Evolutionary conservation across 2,113 vertebrate genomes (phyloP).

Genomic region (Cyanoliseus patagonus): DNA sequence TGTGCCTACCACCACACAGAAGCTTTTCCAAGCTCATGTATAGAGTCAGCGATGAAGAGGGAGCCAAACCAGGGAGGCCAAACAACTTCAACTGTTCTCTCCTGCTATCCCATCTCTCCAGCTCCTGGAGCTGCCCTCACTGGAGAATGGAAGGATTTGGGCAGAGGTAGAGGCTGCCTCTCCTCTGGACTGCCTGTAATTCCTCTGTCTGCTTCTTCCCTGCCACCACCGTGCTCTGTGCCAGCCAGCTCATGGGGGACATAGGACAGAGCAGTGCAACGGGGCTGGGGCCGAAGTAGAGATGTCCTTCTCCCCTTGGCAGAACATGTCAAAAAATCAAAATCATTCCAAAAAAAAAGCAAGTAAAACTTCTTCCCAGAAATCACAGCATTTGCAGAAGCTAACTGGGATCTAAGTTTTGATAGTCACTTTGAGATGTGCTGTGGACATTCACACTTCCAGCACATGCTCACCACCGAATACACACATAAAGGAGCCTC

Average conservation of each 20-base stretch:
- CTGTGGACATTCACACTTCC: not conserved
- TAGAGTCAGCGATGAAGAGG: not conserved
- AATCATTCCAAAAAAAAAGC: not conserved
- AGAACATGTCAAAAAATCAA: not conserved
- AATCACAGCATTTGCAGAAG: not conserved
- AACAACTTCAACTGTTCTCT: not conserved
- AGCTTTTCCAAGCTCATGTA: not conserved
- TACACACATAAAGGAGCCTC: not conserved
- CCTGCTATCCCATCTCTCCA: not conserved
- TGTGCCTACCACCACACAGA: not conserved
- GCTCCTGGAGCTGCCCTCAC: not conserved
- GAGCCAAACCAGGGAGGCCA: not conserved
- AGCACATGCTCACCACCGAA: not conserved
- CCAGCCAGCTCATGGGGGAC: not conserved
- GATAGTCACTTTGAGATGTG: not conserved
- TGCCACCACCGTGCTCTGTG: fast-evolving
- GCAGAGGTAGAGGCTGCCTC: not conserved
- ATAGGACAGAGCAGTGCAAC: not conserved
- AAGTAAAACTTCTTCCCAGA: not conserved
- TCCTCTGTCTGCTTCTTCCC: not conserved
- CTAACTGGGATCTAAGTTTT: not conserved
- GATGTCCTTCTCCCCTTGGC: not conserved
- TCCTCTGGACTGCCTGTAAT: not conserved
- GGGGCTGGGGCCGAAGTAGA: too few relatives aligned
- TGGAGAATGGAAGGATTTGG: not conserved